Evolutionary conservation across 37 sponge, comb jelly and placozoan genomes (phyloP), one percentile per base, ranked within the genome.

Genomic region (Beroe ovata): DNA sequence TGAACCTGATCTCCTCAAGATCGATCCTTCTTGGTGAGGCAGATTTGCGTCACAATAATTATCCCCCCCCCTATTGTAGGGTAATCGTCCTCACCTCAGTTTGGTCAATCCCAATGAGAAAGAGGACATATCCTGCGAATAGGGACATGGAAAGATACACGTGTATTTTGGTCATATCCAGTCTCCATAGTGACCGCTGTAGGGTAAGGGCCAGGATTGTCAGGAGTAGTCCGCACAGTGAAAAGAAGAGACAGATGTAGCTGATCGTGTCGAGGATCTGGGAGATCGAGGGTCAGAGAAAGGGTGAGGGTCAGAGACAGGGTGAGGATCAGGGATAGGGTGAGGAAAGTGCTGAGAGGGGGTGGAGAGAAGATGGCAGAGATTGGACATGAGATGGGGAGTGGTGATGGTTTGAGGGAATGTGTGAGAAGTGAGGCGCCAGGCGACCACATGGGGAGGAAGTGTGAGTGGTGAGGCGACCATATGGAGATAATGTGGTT

Each of bases 111-210:
- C 84, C 84, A 36, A 77, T 21, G 38, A 77, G 84, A 26, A 77
- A 77, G n/a, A 42, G 26, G 0, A 77, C 54, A 54, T 77, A 77
- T 37, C 84, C 84, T 4, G 38, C 84, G 41, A 77, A 77, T 3
- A 77, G 84, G 84, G 84, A 77, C 26, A 77, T 42, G 22, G 84
- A 77, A 18, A 77, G 54, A 16, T 42, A 77, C 42, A 77, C 84
- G 28, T 77, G 84, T 42, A 77, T 42, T 29, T 77, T 77, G 8
- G 84, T 77, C 84, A 77, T 77, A 26, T 77, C 84, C 42, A 77
- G 84, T 41, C 84, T 77, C 84, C 84, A 77, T 18, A 77, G 84
- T n/a, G 84, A 33, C 54, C 84, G 35, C 28, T 77, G 84, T 77
- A 77, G 54, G 41, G 84, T 26, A 1, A 77, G 84, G 19, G 84